Percentiles rank a stretch among this genome's conserved stretches.
Evolutionary conservation across 2,888 invertebrate species (phyloP).

Genomic region (Acleris literana): DNA sequence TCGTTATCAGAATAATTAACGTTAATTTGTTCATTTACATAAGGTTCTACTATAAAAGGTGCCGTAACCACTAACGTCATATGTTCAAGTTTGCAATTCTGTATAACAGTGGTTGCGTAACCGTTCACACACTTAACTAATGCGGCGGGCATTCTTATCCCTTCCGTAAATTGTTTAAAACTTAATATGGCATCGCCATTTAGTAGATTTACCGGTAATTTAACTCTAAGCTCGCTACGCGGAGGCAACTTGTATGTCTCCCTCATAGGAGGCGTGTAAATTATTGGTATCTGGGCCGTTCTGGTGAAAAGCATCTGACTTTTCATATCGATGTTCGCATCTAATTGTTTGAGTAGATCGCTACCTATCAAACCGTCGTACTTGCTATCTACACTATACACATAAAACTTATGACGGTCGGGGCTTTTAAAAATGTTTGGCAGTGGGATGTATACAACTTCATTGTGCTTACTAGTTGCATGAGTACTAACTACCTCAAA

Average conservation of each 20-base stretch:
- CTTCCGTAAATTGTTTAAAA: slow-evolving; percentile 33
- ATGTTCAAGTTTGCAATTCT: slow-evolving; percentile 27
- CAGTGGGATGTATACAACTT: slow-evolving; percentile 37
- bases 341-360: slow-evolving; percentile 38
- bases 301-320: slow-evolving; percentile 28
- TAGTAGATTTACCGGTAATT: slow-evolving; percentile 28
- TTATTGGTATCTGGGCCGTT: slow-evolving; percentile 32
- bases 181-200: slow-evolving; percentile 34
- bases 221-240: slow-evolving; percentile 32
- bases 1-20: background rate
- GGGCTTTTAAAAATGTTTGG: slow-evolving; percentile 36
- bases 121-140: slow-evolving; percentile 24
- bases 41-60: slow-evolving; percentile 23
- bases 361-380: slow-evolving; percentile 39
- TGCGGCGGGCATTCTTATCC: slow-evolving; percentile 31
- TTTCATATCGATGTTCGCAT: slow-evolving; percentile 37
- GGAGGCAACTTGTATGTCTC: slow-evolving; percentile 7
- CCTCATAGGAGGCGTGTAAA: slow-evolving; percentile 26
- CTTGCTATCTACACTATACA: slow-evolving; percentile 35
- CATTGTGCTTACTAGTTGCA: slow-evolving; percentile 36
- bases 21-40: background rate
- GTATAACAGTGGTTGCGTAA: slow-evolving; percentile 37
- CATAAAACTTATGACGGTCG: slow-evolving; percentile 8
- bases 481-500: slow-evolving; percentile 41
- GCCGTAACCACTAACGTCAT: slow-evolving; percentile 23